A percentile compares a stretch with the other conserved stretches of the same genome.
phyloP scores from a whole-genome alignment of 2,888 invertebrate genomes.

The Melanostoma scalare region DNA sequence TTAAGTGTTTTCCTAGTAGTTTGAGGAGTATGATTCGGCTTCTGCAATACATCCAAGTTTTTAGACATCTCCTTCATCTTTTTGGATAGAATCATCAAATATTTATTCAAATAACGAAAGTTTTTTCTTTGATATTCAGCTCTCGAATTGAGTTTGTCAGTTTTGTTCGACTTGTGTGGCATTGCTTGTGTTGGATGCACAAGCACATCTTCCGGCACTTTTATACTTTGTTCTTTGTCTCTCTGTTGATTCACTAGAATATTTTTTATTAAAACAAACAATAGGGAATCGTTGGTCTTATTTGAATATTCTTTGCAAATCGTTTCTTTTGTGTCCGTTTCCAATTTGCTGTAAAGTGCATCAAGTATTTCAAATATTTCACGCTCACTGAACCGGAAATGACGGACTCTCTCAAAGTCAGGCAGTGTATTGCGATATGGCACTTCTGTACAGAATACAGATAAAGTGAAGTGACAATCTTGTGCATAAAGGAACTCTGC shows the following conservation, averaged over 20 bases:
- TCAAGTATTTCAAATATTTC: constrained; percentile 79
- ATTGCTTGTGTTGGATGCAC: not conserved
- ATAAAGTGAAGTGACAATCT: constrained; percentile 80
- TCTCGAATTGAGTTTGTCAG: constrained; percentile 41
- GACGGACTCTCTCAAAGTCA: constrained; percentile 77
- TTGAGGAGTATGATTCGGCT: constrained; percentile 27
- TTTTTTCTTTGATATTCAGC: constrained; percentile 68
- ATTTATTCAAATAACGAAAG: constrained; percentile 76
- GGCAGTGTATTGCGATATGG: constrained; percentile 79
- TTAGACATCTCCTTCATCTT: constrained; percentile 77
- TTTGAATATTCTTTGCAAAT: constrained; percentile 72
- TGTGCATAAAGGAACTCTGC: constrained; percentile 81
- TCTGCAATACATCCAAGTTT: constrained; percentile 74
- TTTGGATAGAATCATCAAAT: constrained; percentile 76
- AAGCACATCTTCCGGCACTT: constrained; percentile 1
- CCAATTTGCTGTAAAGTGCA: constrained; percentile 74
- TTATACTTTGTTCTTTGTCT: not conserved
- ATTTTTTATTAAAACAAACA: constrained; percentile 74
- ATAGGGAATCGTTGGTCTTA: constrained; percentile 71
- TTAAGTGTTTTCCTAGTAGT: constrained; percentile 66
- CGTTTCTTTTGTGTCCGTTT: constrained; percentile 54
- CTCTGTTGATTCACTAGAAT: constrained; percentile 43
- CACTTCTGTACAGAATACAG: constrained; percentile 81
- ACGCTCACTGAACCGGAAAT: constrained; percentile 78
- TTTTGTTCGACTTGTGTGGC: not conserved